These are phyloP conservation scores for Nesogale talazaci DNA, from an alignment of 2,113 vertebrate genomes.

Conservation along the genomic window DNA sequence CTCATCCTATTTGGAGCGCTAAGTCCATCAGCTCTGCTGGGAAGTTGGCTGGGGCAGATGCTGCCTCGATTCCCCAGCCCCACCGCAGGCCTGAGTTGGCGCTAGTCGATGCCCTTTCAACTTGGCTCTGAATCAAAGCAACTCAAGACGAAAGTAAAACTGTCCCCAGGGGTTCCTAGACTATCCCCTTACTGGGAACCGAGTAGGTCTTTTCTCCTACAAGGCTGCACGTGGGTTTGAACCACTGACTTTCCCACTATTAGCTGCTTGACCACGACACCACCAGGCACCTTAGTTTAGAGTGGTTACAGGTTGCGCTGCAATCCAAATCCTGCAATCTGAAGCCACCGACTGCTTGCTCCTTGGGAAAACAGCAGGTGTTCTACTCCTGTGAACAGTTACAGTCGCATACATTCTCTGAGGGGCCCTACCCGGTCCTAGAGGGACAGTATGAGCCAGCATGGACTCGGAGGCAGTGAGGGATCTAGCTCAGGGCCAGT, in stretches of 20 bases:
- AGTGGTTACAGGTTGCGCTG: too few relatives aligned
- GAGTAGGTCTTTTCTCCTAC: background rate
- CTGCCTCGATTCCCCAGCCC: too few relatives aligned
- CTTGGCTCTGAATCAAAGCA: background rate
- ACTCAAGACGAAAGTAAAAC: background rate
- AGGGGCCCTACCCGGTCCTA: too few relatives aligned
- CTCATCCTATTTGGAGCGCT: too few relatives aligned
- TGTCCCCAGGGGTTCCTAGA: background rate
- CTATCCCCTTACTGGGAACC: background rate
- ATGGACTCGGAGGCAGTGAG: too few relatives aligned
- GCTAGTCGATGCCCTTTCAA: background rate
- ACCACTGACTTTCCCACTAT: background rate
- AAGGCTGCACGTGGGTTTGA: background rate
- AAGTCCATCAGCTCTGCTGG: background rate
- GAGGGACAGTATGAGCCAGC: too few relatives aligned
- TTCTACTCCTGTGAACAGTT: background rate
- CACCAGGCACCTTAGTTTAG: background rate
- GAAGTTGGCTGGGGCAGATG: too few relatives aligned
- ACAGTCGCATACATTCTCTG: background rate
- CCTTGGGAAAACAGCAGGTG: too few relatives aligned
- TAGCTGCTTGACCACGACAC: background rate
- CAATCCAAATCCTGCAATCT: too few relatives aligned
- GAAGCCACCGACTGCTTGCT: too few relatives aligned
- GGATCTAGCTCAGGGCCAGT: too few relatives aligned
- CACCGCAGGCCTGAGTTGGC: too few relatives aligned